Conservation (phyloP, 2,113 vertebrate species). For the Zosterops hypoxanthus region DNA sequence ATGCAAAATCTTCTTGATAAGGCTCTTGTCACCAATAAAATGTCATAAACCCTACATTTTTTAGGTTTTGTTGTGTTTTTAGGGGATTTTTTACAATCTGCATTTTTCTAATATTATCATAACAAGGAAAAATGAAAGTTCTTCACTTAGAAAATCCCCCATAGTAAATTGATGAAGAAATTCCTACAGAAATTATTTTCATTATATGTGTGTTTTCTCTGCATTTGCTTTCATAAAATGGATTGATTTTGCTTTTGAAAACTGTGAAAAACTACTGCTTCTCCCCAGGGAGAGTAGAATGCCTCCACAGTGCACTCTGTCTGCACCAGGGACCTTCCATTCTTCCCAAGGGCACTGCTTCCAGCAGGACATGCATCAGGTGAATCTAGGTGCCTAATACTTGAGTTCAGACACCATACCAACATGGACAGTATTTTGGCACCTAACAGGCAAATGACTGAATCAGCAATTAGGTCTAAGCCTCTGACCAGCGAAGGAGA, state of each 20-base stretch:
- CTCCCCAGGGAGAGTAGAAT: neutral
- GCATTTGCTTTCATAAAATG: neutral
- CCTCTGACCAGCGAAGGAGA: neutral
- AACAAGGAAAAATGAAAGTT: neutral
- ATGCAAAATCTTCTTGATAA: neutral
- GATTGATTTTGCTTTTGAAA: neutral
- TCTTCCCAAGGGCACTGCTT: neutral
- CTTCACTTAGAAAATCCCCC: neutral
- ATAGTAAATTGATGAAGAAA: neutral
- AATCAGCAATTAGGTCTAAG: neutral
- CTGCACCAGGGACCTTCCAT: neutral
- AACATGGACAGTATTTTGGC: neutral
- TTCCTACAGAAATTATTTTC: neutral
- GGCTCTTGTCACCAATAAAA: neutral
- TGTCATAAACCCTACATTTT: neutral
- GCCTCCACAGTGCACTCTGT: neutral
- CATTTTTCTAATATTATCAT: neutral
- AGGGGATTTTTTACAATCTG: neutral
- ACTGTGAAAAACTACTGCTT: neutral
- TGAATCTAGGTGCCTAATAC: neutral
- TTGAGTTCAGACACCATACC: neutral
- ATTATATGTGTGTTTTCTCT: neutral
- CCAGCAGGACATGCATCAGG: fast-evolving
- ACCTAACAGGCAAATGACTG: neutral
- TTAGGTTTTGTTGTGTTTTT: fast-evolving